A percentile compares a stretch with the other conserved stretches of the same genome.
Conservation (phyloP, 2,113 vertebrate genomes). For the Ctenodactylus gundi region DNA sequence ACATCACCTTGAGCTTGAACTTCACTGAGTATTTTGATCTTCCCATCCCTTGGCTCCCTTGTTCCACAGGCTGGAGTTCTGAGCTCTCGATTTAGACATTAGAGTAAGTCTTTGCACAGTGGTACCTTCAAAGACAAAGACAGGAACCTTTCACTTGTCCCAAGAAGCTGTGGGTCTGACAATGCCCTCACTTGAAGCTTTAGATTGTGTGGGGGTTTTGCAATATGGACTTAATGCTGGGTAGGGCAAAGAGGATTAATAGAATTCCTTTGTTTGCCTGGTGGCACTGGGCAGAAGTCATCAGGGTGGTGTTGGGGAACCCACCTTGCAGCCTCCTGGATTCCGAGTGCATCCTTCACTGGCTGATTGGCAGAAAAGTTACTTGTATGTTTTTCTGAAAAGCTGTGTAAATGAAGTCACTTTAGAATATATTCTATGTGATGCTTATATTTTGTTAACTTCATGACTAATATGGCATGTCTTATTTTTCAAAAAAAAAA, state of each 20-base stretch:
- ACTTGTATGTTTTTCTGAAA: conserved; percentile 27
- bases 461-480: conserved; percentile 63
- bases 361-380: background rate
- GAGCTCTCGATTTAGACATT: background rate
- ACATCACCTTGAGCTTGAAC: background rate
- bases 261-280: background rate
- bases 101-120: background rate
- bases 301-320: background rate
- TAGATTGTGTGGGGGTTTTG: too few relatives aligned
- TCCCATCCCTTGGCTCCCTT: background rate
- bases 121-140: background rate
- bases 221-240: background rate
- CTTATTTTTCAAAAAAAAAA: conserved; percentile 59
- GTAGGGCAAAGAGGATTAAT: too few relatives aligned
- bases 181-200: background rate
- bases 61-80: background rate
- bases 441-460: conserved; percentile 67
- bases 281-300: background rate
- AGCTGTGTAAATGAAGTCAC: conserved; percentile 34
- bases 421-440: conserved; percentile 47
- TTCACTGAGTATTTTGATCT: background rate
- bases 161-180: background rate
- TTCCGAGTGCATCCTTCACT: background rate
- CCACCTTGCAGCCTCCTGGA: background rate
- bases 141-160: background rate